Base-by-base conservation (phyloP, 2,888 invertebrate genomes). In the Odontomyia ornata region DNA sequence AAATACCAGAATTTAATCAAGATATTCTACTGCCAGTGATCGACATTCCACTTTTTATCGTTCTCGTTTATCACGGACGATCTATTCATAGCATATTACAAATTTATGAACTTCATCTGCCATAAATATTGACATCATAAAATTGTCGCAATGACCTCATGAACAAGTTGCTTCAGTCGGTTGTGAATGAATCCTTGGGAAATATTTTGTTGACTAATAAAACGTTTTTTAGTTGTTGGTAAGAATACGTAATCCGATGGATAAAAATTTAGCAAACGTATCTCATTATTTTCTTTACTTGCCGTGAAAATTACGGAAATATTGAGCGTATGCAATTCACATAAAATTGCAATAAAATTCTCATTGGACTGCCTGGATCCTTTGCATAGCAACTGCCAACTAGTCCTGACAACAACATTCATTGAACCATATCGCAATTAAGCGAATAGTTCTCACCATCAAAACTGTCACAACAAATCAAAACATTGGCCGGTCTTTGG, bases 401-500 rank as follows among this genome's bases (percentile, higher is more conserved):
- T 36, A 36, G 36, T 5, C 9, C 9, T 3, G 36, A 36, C 36
- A 36, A 36, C 5, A 36, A 36, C 36, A 36, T 36, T 36, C 80
- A 81, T 82, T 82, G 80, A 69, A 81, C 77, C 83, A 81, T 83
- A 80, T 80, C 82, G 82, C 83, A 81, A 83, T 83, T 83, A 83
- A 78, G 76, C 71, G 43, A 23, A 23, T 46, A 77, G 80, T 82
- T 83, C 83, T 81, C 82, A 83, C 82, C 80, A 82, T 82, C 81
- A 80, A 80, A 83, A 80, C 81, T 86, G 86, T 86, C 86, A 86
- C 84, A 86, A 86, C 86, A 86, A 86, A 84, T 85, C 85, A 86
- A 83, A 85, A 85, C 82, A 85, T 62, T 77, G 56, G 77, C 77
- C 46, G 15, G 15, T 69, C 1, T 18, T 7, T 3, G 46, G 23